A percentile compares a stretch with the other conserved stretches of the same genome.
These are phyloP conservation scores for Nezara viridula DNA, from an alignment of 2,888 invertebrate genomes.

Conservation along the genomic window DNA sequence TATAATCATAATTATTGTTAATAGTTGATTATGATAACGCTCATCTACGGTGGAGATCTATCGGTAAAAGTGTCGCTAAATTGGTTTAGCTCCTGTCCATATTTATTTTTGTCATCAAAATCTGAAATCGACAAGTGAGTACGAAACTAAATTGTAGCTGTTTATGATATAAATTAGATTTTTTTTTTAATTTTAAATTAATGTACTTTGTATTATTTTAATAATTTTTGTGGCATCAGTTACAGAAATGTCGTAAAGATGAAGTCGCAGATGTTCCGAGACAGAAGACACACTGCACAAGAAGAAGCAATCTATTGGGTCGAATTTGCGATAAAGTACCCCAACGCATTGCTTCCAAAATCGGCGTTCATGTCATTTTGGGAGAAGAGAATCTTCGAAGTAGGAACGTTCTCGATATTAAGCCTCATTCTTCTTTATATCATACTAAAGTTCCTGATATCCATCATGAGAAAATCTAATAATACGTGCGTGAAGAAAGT, in stretches of 20 bases:
- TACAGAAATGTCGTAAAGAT: slow-evolving; percentile 64
- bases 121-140: no score
- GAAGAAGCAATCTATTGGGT: slow-evolving; percentile 77
- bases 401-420: not conserved
- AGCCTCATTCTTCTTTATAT: not conserved
- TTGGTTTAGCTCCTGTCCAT: no score
- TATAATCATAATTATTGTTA: no score
- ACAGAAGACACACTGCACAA: slow-evolving; percentile 73
- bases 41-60: no score
- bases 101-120: no score
- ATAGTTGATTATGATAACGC: no score
- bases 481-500: not conserved
- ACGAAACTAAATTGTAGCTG: no score
- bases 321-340: slow-evolving; percentile 75
- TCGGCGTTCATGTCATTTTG: slow-evolving; percentile 61
- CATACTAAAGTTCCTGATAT: not conserved
- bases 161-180: no score
- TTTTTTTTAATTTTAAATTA: no score
- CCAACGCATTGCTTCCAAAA: slow-evolving; percentile 68
- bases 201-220: no score
- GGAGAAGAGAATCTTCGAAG: no score
- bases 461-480: not conserved
- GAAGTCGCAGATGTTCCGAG: slow-evolving; percentile 67
- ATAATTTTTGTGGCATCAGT: slow-evolving; percentile 50
- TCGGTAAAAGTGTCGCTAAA: no score